Evolutionary conservation across 2,888 invertebrate species (phyloP).

Genomic region (Mallateleia sp.): DNA sequence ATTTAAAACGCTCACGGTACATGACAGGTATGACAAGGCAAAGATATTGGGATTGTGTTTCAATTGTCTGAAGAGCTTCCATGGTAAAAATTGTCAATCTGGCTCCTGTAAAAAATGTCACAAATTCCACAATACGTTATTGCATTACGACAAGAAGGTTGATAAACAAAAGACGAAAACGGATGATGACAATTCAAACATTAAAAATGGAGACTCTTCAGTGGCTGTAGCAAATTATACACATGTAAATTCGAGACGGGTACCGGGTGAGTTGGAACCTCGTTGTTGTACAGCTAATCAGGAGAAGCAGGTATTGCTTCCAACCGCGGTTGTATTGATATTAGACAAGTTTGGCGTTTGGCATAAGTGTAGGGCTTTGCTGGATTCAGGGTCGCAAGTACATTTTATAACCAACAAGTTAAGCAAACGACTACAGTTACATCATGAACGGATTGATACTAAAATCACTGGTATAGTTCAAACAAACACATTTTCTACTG

Average conservation of each 20-base stretch:
- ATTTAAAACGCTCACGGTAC: constrained; percentile 2
- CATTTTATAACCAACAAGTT: neutral
- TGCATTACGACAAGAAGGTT: constrained; percentile 9
- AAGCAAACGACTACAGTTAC: neutral
- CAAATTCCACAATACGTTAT: neutral
- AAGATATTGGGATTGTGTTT: constrained; percentile 10
- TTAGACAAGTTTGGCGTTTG: constrained; percentile 2
- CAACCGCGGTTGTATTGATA: neutral
- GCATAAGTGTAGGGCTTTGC: constrained; percentile 6
- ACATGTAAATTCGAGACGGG: neutral
- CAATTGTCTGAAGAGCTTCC: constrained; percentile 14
- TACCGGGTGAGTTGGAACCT: neutral
- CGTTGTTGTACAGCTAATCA: neutral
- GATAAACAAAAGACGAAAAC: neutral
- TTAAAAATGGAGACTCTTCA: neutral
- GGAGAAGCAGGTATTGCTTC: neutral
- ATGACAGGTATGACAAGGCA: neutral
- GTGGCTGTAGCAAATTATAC: neutral
- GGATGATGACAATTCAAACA: neutral
- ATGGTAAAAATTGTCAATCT: constrained; percentile 3
- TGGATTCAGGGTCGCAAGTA: neutral
- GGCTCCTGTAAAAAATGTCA: constrained; percentile 5
- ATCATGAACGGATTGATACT: neutral
- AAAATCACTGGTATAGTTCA: neutral
- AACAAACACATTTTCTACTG: neutral